These are phyloP conservation scores for Mesembrinibis cayennensis DNA, from an alignment of 2,113 vertebrate genomes.

Conservation along the genomic window DNA sequence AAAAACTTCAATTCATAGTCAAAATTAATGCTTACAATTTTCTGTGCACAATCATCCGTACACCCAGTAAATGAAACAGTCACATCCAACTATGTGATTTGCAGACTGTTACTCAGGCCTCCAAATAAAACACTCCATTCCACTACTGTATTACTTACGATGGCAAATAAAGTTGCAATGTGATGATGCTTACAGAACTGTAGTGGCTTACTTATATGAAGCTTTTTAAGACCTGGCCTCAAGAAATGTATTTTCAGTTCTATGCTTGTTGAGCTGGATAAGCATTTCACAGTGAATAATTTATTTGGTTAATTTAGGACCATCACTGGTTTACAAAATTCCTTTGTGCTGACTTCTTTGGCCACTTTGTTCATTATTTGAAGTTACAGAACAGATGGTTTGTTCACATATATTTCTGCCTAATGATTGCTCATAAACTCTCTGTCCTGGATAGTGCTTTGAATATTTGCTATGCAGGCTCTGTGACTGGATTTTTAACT, in stretches of 20 bases:
- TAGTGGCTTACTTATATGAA: neutral
- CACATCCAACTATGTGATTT: neutral
- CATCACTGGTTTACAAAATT: neutral
- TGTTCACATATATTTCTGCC: constrained; percentile 45
- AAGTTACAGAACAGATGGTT: constrained; percentile 53
- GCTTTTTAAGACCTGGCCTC: neutral
- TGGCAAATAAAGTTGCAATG: neutral
- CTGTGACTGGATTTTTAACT: constrained; percentile 35
- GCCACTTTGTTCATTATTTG: constrained; percentile 32
- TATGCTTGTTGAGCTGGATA: neutral
- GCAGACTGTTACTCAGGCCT: neutral
- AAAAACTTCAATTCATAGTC: neutral
- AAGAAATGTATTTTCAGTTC: neutral
- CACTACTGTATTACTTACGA: neutral
- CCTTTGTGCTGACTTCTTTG: neutral
- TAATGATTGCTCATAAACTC: constrained; percentile 37
- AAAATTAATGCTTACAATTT: neutral
- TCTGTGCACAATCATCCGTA: neutral
- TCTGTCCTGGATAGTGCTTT: neutral
- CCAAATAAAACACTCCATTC: neutral
- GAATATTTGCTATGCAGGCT: neutral
- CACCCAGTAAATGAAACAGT: neutral
- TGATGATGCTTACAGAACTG: neutral
- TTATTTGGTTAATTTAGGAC: neutral
- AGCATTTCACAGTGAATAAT: neutral